These are phyloP conservation scores for Eudasyphora cyanicolor DNA, from an alignment of 2,888 invertebrate species.

Conservation along the genomic window DNA sequence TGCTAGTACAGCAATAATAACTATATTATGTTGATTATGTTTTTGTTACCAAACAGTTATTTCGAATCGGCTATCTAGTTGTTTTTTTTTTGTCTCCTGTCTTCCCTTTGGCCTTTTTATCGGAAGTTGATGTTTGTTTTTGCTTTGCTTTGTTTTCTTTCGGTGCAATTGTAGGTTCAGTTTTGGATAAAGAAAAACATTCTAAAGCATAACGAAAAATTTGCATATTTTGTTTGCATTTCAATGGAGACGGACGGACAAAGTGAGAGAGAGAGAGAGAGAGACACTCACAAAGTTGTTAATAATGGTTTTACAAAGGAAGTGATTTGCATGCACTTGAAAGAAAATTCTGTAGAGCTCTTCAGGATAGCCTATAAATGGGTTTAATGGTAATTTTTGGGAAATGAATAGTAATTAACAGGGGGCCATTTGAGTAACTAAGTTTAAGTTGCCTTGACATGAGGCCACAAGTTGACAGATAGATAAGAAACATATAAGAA, in stretches of 20 bases:
- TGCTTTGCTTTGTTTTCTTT: not conserved
- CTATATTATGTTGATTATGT: slow-evolving; percentile 13
- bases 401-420: too few species aligned
- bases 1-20: slow-evolving; percentile 40
- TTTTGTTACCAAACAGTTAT: not conserved
- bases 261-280: too few species aligned
- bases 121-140: not conserved
- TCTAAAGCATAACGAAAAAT: not conserved
- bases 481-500: too few species aligned
- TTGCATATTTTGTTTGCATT: not conserved
- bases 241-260: not conserved
- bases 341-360: too few species aligned
- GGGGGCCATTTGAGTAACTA: too few species aligned
- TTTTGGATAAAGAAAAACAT: not conserved
- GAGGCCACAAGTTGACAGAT: too few species aligned
- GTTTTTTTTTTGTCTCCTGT: not conserved
- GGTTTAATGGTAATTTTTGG: too few species aligned
- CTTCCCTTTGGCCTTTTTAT: not conserved
- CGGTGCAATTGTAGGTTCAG: too few species aligned
- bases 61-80: not conserved
- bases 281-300: not conserved
- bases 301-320: too few species aligned
- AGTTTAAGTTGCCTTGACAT: too few species aligned
- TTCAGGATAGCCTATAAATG: too few species aligned
- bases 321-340: too few species aligned